Conservation (phyloP, 2,888 invertebrate genomes). For the Drosophila villosipedis region DNA sequence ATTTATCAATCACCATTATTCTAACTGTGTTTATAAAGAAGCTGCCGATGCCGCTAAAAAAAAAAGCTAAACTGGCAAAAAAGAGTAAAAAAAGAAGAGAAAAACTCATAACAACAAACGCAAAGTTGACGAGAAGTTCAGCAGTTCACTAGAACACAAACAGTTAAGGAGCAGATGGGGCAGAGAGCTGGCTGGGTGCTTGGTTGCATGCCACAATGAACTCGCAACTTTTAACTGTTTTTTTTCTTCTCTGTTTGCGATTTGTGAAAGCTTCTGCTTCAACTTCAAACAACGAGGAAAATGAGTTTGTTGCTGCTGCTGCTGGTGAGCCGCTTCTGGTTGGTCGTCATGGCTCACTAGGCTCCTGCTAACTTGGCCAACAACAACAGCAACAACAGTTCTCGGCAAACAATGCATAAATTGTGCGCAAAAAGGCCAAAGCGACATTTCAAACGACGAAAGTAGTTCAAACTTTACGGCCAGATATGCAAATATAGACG, state of each 20-base stretch:
- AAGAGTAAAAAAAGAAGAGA: not conserved
- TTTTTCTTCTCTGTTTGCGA: constrained; percentile 67
- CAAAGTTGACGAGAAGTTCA: constrained; percentile 53
- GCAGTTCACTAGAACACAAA: constrained; percentile 57
- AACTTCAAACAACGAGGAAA: constrained; percentile 48
- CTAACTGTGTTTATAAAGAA: constrained; percentile 70
- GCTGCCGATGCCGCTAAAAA: constrained; percentile 27
- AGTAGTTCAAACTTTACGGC: constrained; percentile 69
- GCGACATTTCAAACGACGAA: constrained; percentile 62
- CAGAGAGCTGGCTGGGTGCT: constrained; percentile 4
- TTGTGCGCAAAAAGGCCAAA: constrained; percentile 69
- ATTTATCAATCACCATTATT: constrained; percentile 82
- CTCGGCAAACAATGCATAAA: constrained; percentile 73
- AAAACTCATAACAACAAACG: constrained; percentile 74
- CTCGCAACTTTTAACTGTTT: constrained; percentile 75
- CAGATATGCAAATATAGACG: constrained; percentile 42
- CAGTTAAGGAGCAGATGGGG: constrained; percentile 8
- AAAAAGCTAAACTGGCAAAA: constrained; percentile 9
- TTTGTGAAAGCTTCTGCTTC: constrained; percentile 78
- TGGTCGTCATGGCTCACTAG: constrained; percentile 58
- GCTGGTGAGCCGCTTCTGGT: constrained; percentile 42
- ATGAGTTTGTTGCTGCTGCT: constrained; percentile 49
- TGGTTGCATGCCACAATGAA: constrained; percentile 78
- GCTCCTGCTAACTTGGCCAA: constrained; percentile 50
- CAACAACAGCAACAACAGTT: constrained; percentile 28